A percentile compares a stretch with the other conserved stretches of the same genome.
Conservation (phyloP, 2,113 vertebrate genomes). For the Sinocyclocheilus grahami region DNA sequence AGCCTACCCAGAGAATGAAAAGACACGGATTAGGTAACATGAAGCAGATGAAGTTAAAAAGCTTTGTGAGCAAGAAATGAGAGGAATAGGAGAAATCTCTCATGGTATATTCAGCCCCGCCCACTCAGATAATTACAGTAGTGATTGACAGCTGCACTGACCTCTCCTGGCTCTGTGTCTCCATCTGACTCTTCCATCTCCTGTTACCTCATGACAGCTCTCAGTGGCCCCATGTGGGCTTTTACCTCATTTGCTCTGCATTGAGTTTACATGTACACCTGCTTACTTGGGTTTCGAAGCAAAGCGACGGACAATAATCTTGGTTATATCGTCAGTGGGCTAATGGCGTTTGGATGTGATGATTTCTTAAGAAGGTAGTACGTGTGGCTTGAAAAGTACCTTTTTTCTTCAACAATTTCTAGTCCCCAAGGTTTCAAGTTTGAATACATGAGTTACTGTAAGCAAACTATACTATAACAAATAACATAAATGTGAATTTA, state of each 20-base stretch:
- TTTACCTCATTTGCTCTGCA: neutral
- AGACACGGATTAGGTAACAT: neutral
- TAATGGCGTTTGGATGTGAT: neutral
- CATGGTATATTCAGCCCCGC: neutral
- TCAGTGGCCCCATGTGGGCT: neutral
- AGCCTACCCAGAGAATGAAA: neutral
- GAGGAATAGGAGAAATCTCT: too few species aligned
- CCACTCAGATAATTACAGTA: constrained; percentile 53
- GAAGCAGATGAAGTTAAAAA: neutral
- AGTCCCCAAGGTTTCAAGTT: neutral
- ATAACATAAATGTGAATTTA: neutral
- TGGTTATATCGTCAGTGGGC: neutral
- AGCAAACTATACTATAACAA: neutral
- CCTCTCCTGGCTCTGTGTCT: constrained; percentile 17
- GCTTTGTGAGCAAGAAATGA: neutral
- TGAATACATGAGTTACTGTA: neutral
- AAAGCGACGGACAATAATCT: neutral
- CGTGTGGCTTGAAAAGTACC: neutral
- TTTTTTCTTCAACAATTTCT: neutral
- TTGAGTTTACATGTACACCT: neutral
- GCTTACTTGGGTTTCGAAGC: neutral
- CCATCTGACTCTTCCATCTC: neutral
- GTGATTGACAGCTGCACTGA: constrained; percentile 54
- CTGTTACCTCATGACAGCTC: neutral
- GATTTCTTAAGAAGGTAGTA: neutral